Evolutionary conservation across 2,888 invertebrate species (phyloP), one percentile per base, ranked within the genome.

Genomic region (Drosophila cognata): DNA sequence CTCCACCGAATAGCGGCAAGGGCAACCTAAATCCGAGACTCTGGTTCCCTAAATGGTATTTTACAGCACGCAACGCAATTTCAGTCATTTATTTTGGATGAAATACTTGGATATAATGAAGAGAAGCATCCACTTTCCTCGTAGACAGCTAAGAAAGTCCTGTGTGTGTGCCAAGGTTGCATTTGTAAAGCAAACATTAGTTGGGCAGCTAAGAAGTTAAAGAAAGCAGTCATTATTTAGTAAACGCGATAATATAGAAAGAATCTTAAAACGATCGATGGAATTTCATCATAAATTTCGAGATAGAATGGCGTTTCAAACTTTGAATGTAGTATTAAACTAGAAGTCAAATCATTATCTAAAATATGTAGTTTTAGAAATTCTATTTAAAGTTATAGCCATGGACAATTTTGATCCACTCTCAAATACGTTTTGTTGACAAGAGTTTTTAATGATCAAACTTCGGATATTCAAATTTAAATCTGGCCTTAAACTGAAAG

Each of bases 31-130:
- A 66, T 35, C 57, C 33, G 35, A 61, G 48, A 35, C 53, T 55
- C 56, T 52, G 62, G 46, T 59, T 46, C 25, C 46, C 46, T 63
- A 86, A 89, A 83, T 81, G 88, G 61, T 77, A 71, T 78, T 80
- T 88, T 80, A 66, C 60, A 60, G 77, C 86, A 86, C 90, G 86
- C 90, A 90, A 86, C 62, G 52, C 72, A 65, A 69, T 57, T 64
- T 71, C 28, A 55, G 52, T 18, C 51, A 21, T 36, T 56, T 74
- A 76, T 63, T 57, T 41, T 36, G 58, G 11, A 28, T 25, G 25
- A 67, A 64, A 69, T 57, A 31, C 29, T 25, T 38, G 16, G 38
- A 1, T 21, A 16, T 25, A 21, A 51, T 69, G 33, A 33, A 1
- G 3, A 35, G 25, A 4, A 36, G 8, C 46, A 16, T 46, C 4